Percentiles rank a stretch among this genome's conserved stretches.
Evolutionary conservation across 1,140 invertebrate genomes (phyloP).

Genomic region (Rhysida immarginata): DNA sequence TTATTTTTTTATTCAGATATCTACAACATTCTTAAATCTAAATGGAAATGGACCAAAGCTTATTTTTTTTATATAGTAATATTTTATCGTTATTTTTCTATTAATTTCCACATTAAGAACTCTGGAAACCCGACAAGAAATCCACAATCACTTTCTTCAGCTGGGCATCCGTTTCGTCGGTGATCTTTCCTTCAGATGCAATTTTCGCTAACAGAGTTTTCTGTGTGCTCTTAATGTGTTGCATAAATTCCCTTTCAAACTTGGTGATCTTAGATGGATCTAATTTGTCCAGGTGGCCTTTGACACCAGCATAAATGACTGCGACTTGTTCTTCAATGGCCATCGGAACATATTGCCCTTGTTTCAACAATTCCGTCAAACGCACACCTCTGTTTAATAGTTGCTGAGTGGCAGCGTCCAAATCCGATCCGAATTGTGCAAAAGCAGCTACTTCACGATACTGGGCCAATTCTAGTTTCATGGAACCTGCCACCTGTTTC

Average conservation of each 20-base stretch:
- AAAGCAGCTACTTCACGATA: constrained; percentile 99
- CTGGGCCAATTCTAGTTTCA: constrained; percentile 99
- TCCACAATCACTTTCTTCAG: constrained; percentile 85
- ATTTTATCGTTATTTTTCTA: too few species aligned
- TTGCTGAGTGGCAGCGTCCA: constrained; percentile 98
- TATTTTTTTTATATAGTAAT: too few species aligned
- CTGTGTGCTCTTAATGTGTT: constrained; percentile 71
- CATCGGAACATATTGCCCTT: constrained; percentile 99
- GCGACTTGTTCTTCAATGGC: constrained; percentile 99
- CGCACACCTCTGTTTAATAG: constrained; percentile 95
- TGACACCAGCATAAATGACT: constrained; percentile 98
- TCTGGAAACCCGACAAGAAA: constrained; percentile 72
- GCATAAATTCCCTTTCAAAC: constrained; percentile 92
- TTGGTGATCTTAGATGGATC: constrained; percentile 94
- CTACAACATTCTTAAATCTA: too few species aligned
- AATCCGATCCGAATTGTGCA: constrained; percentile 99
- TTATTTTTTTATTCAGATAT: too few species aligned
- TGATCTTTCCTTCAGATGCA: constrained; percentile 89
- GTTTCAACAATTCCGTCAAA: constrained; percentile 96
- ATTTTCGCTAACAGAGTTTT: constrained; percentile 73
- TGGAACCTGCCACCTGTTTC: constrained; percentile 99
- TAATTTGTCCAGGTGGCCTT: constrained; percentile 95
- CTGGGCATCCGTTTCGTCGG: constrained; percentile 73
- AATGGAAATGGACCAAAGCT: too few species aligned
- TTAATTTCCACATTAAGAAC: too few species aligned